Evolutionary conservation across 2,888 invertebrate genomes (phyloP), one percentile per base, ranked within the genome.

Genomic region (Chrysopilus asiliformis): DNA sequence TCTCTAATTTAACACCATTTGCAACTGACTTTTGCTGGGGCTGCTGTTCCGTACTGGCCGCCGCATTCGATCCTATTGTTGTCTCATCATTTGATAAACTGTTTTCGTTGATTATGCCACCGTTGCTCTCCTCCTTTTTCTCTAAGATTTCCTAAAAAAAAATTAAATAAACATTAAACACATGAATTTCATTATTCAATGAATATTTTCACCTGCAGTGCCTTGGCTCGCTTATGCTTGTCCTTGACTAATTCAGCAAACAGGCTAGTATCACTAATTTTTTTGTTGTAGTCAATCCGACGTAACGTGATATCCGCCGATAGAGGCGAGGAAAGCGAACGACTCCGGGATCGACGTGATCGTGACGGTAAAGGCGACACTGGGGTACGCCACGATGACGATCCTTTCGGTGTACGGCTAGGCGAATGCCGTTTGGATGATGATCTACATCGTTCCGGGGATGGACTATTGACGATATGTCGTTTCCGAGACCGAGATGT

Each of bases 161-260:
- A 30, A 4, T 29, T 4, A 27, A 36, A 16, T 34, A 10, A n/a
- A 19, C 10, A 30, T 3, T 26, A 16, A 13, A 31, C 16, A 12
- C 12, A 31, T n/a, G n/a, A 26, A 17, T 12, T 17, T 25, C 19
- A 18, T 12, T 9, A 24, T 27, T n/a, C n/a, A 9, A 6, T 18
- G 18, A 17, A 20, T 39, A 15, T 27, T 32, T 16, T 44, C 47
- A 54, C 56, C 45, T 66, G 70, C 40, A 72, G 59, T 36, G 83
- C 85, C 57, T 83, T 70, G 40, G 82, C 81, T 7, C 85, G 70
- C 67, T 82, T 83, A 47, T 83, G 82, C 47, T 79, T 76, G 53
- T 84, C 83, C 53, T 87, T 87, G 10, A 89, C 84, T 42, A 90
- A 68, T 61, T 89, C 86, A 1, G 89, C 89, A 56, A 90, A 90